Evolutionary conservation across 2,113 vertebrate species (phyloP), one percentile per base, ranked within the genome.

Genomic region (Dryoscopus gambensis): DNA sequence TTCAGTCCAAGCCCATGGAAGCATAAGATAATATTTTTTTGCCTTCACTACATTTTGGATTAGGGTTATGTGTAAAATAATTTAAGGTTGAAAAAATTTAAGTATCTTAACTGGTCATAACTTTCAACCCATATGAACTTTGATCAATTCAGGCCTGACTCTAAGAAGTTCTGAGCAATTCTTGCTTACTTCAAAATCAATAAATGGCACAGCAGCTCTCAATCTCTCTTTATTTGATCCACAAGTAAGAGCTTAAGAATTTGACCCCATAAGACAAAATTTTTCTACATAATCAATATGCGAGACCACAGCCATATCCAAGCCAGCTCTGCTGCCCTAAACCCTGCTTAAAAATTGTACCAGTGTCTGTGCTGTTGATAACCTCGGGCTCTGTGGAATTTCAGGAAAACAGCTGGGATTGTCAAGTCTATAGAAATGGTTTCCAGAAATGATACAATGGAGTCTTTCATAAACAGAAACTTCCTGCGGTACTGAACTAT

Each of bases 211-310:
- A 90, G 68, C 73, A 78, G 76, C 80, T 90, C 76, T 90, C 85
- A 77, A 40, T 79, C 80, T 93, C 80, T 52, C 44, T 70, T 93
- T 78, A 96, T 93, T 78, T 94, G 83, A 80, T 92, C 59, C 76
- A 56, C 53, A n/a, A 93, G 64, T 14, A 90, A 90, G 27, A 94
- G 62, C 31, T 95, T 82, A 92, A 84, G 56, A 68, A 89, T 92
- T 75, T 96, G 86, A 94, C 83, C 86, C 64, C 53, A 18, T 19
- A 84, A 84, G 52, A 69, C 50, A 78, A 89, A 90, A 96, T 15
- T 53, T 74, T 65, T 89, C 40, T 79, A 16, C 33, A 19, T 84
- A 84, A 91, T 91, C 90, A 75, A 81, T 86, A 78, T 87, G 56
- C 4, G 39, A 93, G 83, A 59, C 56, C 85, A 50, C 28, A 76